Percentiles rank a stretch among this genome's conserved stretches.
These are phyloP conservation scores for Entelurus aequoreus DNA, from an alignment of 2,113 vertebrate genomes.

Conservation along the genomic window DNA sequence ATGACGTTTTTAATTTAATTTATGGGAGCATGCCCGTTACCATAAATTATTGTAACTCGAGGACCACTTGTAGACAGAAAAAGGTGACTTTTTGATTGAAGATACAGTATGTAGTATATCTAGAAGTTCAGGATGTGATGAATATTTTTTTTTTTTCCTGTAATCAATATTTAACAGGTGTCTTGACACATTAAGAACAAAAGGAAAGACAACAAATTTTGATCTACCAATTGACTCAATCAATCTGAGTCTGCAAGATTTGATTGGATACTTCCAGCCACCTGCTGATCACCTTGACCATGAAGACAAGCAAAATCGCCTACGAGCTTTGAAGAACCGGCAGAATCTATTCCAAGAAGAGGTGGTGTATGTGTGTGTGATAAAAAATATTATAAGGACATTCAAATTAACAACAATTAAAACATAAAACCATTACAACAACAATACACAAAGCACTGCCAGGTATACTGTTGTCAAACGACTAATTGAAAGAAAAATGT, in stretches of 20 bases:
- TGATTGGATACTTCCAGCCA: conserved; percentile 94
- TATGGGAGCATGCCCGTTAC: no score
- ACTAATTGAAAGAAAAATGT: no score
- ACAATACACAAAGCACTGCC: no score
- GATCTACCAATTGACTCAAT: conserved; percentile 92
- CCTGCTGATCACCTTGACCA: conserved; percentile 91
- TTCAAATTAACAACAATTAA: no score
- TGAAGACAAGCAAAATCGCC: conserved; percentile 90
- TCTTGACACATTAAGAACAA: conserved; percentile 85
- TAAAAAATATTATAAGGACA: neutral
- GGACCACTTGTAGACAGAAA: neutral
- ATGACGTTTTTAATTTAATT: no score
- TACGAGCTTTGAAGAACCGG: conserved; percentile 89
- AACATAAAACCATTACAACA: no score
- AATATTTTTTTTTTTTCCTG: neutral
- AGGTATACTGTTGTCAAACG: no score
- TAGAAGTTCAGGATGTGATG: neutral
- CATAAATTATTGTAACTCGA: neutral
- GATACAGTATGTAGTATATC: no score
- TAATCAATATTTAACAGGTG: conserved; percentile 67
- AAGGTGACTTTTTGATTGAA: neutral
- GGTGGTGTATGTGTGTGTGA: conserved; percentile 29
- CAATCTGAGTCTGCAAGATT: conserved; percentile 86
- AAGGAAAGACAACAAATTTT: conserved; percentile 67
- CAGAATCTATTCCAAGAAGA: conserved; percentile 96